Conservation (phyloP, 1,140 invertebrate genomes). For the Drosophila varians region DNA sequence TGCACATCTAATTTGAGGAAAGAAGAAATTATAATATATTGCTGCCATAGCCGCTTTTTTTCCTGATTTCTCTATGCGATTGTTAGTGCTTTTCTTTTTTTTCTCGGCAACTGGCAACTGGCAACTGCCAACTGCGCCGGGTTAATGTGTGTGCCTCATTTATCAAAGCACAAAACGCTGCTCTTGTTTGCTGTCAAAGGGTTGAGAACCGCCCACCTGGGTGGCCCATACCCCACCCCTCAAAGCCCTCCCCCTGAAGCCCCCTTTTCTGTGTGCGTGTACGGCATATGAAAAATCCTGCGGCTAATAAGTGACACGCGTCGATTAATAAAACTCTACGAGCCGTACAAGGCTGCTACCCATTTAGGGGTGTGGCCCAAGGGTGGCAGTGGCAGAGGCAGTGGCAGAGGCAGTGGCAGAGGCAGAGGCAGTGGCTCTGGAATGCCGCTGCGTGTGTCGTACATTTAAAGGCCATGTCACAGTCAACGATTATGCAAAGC, state of each 20-base stretch:
- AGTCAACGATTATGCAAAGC: constrained; percentile 71
- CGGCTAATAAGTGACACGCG: constrained; percentile 79
- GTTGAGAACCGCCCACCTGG: constrained; percentile 42
- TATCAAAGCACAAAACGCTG: constrained; percentile 69
- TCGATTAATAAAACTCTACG: constrained; percentile 72
- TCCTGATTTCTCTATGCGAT: constrained; percentile 52
- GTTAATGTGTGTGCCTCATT: constrained; percentile 67
- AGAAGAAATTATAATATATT: constrained; percentile 64
- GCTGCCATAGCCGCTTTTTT: constrained; percentile 28
- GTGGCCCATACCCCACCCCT: neutral
- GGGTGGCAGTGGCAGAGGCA: neutral
- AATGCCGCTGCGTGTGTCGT: constrained; percentile 47
- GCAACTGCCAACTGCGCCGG: constrained; percentile 29
- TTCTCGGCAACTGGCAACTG: neutral
- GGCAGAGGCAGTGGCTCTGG: neutral
- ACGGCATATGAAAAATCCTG: constrained; percentile 70
- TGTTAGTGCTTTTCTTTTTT: constrained; percentile 24
- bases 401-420: no score
- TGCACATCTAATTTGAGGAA: constrained; percentile 72
- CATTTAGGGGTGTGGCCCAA: constrained; percentile 12
- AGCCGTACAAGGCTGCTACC: constrained; percentile 31
- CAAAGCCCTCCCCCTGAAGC: neutral
- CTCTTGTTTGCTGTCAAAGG: constrained; percentile 60
- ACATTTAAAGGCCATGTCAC: constrained; percentile 71
- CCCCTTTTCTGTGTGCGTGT: constrained; percentile 41